phyloP scores from a whole-genome alignment of 30 jellyfish, hydroid and myxozoan genomes.

The Hydractinia echinata region DNA sequence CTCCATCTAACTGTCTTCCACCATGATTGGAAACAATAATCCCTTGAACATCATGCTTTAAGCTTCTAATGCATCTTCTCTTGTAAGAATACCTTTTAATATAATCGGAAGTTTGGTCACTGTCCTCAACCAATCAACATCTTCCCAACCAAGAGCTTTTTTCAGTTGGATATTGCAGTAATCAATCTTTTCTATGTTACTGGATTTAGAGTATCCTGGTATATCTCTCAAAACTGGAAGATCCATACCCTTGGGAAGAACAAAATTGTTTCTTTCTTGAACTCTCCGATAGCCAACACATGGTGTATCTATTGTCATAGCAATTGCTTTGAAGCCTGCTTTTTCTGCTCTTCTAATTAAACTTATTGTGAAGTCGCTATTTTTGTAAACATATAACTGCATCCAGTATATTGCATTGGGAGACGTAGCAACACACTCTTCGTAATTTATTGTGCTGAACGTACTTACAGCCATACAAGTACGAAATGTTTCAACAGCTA shows the following conservation, averaged over 20 bases:
- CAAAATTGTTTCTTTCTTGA: slow-evolving; percentile 33
- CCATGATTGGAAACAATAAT: slow-evolving; percentile 92
- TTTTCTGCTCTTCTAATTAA: slow-evolving; percentile 77
- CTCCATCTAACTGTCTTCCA: slow-evolving; percentile 91
- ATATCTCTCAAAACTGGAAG: slow-evolving; percentile 36
- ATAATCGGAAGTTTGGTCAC: slow-evolving; percentile 54
- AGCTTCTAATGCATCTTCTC: slow-evolving; percentile 74
- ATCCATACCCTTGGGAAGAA: slow-evolving; percentile 28
- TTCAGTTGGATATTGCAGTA: slow-evolving; percentile 7
- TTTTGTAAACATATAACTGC: slow-evolving; percentile 76
- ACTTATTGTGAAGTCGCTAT: slow-evolving; percentile 42
- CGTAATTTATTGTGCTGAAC: slow-evolving; percentile 48
- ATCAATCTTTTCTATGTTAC: background rate
- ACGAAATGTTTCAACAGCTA: slow-evolving; percentile 36
- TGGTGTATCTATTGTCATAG: slow-evolving; percentile 77
- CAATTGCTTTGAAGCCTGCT: slow-evolving; percentile 81
- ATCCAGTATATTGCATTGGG: slow-evolving; percentile 59
- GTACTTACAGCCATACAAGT: slow-evolving; percentile 94
- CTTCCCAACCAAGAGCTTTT: slow-evolving; percentile 43
- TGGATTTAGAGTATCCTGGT: background rate
- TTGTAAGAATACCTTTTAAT: slow-evolving; percentile 67
- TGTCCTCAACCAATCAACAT: slow-evolving; percentile 57
- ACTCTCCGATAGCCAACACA: slow-evolving; percentile 35
- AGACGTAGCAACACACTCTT: slow-evolving; percentile 55
- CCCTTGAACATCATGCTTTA: slow-evolving; percentile 71